Evolutionary conservation across 2,113 vertebrate species (phyloP).

Genomic region (Erythrocercus mccallii): DNA sequence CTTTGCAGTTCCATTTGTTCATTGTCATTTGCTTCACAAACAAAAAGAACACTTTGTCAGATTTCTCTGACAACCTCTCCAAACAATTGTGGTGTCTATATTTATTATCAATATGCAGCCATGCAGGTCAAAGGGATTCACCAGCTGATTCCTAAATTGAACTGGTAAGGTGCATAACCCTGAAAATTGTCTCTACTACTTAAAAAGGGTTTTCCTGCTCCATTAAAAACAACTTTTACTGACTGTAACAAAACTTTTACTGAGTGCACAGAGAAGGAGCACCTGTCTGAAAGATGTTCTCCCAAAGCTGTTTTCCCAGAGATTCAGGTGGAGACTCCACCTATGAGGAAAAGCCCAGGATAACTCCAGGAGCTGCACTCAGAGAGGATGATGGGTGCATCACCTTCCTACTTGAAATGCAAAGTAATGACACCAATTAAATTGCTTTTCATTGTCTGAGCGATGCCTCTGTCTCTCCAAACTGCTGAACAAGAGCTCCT

Average conservation of each 20-base stretch:
- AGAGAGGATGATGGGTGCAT: neutral
- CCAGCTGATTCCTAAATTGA: neutral
- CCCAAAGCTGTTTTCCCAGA: neutral
- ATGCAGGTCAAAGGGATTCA: neutral
- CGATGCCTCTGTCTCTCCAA: neutral
- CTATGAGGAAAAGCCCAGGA: neutral
- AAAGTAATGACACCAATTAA: neutral
- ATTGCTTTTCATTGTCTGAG: neutral
- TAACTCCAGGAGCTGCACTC: neutral
- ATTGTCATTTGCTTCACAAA: conserved; percentile 58
- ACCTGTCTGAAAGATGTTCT: neutral
- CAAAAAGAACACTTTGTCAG: conserved; percentile 38
- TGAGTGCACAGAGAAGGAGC: neutral
- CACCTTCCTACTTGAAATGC: neutral
- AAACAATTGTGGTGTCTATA: neutral
- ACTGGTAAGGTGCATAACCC: neutral
- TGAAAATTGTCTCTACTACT: neutral
- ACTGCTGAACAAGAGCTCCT: conserved; percentile 26
- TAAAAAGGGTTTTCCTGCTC: neutral
- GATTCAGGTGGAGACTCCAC: neutral
- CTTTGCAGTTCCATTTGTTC: conserved; percentile 54
- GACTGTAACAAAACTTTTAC: neutral
- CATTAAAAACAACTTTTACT: neutral
- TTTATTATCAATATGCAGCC: neutral
- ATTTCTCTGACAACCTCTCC: neutral